Evolutionary conservation across 2,888 invertebrate genomes (phyloP), one percentile per base, ranked within the genome.

Genomic region (Apeira syringaria): DNA sequence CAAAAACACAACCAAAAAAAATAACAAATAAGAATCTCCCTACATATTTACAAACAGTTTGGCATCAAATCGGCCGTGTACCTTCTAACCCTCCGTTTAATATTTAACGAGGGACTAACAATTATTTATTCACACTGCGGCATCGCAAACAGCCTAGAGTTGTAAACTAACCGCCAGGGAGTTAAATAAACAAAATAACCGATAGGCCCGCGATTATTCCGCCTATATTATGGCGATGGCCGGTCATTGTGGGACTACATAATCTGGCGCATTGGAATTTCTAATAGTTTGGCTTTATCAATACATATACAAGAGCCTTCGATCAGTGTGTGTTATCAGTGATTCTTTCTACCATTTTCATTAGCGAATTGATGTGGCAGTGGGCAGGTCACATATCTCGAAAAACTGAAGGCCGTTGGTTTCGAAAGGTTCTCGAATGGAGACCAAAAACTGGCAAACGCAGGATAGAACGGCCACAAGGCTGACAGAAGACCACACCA

Each of bases 41-140:
- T 38, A 35, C 47, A 47, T 50, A 52, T 52, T 50, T 37, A 40
- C 51, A 41, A 57, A 52, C 58, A 60, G 63, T 62, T 64, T 65
- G 53, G 48, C 56, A 57, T 48, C 44, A 52, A 66, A 61, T 63
- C 62, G 60, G 59, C 37, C 56, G 65, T 66, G 49, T 50, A 55
- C 47, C 53, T 47, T 53, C 54, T 62, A 62, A 54, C 56, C 59
- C 68, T 50, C 55, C 50, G 55, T 75, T 80, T 69, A 82, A 81
- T 81, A 80, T 78, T 81, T 76, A 81, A 77, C 73, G 68, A 78
- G 74, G 74, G 69, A 55, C 71, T 64, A 59, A 65, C 66, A 64
- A 80, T 86, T 80, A 83, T 81, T 86, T 80, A 87, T 88, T 87
- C 80, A 86, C 64, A 72, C 68, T 63, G 69, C 65, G 64, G 64